Percentiles rank a stretch among this genome's conserved stretches.
Evolutionary conservation across 2,888 invertebrate genomes (phyloP).

Genomic region (Polymixis flavicincta): DNA sequence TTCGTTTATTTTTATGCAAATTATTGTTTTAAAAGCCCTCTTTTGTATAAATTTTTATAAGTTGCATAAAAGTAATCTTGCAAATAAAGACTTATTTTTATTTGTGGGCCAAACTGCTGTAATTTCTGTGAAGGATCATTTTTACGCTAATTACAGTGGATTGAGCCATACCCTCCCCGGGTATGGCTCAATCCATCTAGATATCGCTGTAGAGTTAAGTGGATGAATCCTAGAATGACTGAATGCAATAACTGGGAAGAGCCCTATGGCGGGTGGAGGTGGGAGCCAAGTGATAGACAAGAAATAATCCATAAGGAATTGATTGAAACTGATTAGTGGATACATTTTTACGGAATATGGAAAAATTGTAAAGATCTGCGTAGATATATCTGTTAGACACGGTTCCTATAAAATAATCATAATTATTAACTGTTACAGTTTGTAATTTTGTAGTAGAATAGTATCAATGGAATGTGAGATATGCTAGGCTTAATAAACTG

Average conservation of each 20-base stretch:
- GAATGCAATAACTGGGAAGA: background rate
- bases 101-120: background rate
- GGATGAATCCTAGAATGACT: background rate
- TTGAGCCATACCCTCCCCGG: too few species aligned
- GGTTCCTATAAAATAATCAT: background rate
- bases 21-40: constrained; percentile 6
- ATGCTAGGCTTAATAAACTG: background rate
- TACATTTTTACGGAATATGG: background rate
- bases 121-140: background rate
- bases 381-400: background rate
- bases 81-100: background rate
- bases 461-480: constrained; percentile 9
- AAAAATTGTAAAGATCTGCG: background rate
- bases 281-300: background rate
- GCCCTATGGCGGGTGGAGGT: background rate
- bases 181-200: background rate
- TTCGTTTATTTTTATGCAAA: background rate
- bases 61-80: constrained; percentile 12
- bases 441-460: background rate
- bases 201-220: background rate
- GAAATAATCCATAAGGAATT: background rate
- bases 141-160: background rate
- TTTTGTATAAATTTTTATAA: constrained; percentile 26
- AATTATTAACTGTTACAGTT: background rate
- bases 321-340: background rate